Conservation (phyloP, 2,888 invertebrate species). For the Hydroisotoma schaefferi region DNA sequence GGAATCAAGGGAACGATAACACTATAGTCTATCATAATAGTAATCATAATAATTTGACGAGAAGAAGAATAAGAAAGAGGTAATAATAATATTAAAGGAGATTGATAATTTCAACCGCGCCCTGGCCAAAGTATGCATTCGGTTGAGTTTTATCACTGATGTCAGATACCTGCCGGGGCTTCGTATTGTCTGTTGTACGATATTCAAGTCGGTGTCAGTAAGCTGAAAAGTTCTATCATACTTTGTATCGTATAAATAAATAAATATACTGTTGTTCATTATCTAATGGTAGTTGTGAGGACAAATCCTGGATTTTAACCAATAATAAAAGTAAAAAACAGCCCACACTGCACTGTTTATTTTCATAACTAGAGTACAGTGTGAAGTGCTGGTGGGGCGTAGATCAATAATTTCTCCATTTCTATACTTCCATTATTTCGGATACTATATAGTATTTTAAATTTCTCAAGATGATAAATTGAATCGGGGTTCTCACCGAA, state of each 20-base stretch:
- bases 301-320: too few relatives aligned
- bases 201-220: neutral
- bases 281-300: too few relatives aligned
- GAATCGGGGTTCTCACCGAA: too few relatives aligned
- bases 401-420: too few relatives aligned
- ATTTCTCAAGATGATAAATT: constrained; percentile 1
- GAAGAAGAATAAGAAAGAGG: constrained; percentile 7
- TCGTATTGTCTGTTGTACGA: too few relatives aligned
- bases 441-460: neutral
- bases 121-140: constrained; percentile 17
- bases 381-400: too few relatives aligned
- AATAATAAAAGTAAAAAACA: too few relatives aligned
- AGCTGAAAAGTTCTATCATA: neutral
- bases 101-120: constrained; percentile 18
- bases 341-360: too few relatives aligned
- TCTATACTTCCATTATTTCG: neutral
- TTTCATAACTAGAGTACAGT: neutral
- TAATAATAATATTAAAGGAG: neutral
- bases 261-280: too few relatives aligned
- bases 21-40: neutral
- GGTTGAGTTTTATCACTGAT: constrained; percentile 15
- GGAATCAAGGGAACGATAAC: neutral
- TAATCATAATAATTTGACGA: constrained; percentile 17
- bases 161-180: constrained; percentile 16
- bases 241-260: too few relatives aligned